Evolutionary conservation across 2,797 vertebrate genomes (phyloP), one percentile per base, ranked within the genome.

Genomic region (Lepidocolaptes lacrymiger): DNA sequence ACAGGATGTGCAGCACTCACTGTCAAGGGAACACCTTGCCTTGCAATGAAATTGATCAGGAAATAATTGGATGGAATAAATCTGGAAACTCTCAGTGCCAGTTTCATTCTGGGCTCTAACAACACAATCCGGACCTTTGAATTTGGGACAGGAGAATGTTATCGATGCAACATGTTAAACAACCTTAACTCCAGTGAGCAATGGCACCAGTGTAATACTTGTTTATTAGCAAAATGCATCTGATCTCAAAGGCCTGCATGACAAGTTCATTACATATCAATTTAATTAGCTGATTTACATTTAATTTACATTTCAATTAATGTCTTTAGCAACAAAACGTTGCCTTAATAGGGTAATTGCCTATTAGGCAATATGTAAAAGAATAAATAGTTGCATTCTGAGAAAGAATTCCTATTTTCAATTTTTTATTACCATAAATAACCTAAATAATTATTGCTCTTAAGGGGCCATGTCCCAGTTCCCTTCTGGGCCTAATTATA

Each of bases 271-370:
- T 98, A 98, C 98, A 96, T 98, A 98, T 98, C 97, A 98, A 98
- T 98, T 98, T 98, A 98, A 98, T 98, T 98, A 98, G 97, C 97
- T 98, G 97, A 98, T 98, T 98, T 98, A 98, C 97, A 98, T 98
- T 98, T 98, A 97, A 98, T 98, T 98, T 98, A 98, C 98, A 98
- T 98, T 98, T 98, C 97, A 98, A 98, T 98, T 98, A 98, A 98
- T 98, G 98, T 98, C 98, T 98, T 98, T 98, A 98, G 97, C 96
- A 97, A 98, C 97, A 98, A 98, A 98, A 98, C 34, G 85, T 97
- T 93, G 97, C 95, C 95, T 97, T 98, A 98, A 98, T 98, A 98
- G 98, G 97, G 97, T 98, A 98, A 98, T 98, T 98, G 97, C 97
- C 98, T 98, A 97, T 98, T 98, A 98, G 98, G 98, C 98, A 98